Evolutionary conservation across 2,797 vertebrate species (phyloP).

Genomic region (Darevskia mixta): DNA sequence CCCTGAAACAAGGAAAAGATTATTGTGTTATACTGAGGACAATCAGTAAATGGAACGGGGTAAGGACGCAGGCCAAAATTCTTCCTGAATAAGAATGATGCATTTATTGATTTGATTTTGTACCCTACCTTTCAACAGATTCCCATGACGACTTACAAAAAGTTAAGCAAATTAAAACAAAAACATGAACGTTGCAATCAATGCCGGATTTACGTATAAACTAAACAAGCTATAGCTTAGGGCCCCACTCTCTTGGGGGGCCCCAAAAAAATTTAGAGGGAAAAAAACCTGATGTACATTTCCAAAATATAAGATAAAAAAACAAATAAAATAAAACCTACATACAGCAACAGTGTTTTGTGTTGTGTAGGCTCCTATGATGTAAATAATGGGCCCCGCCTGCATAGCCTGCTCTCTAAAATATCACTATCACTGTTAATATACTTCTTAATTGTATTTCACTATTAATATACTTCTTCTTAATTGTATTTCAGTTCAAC

Average conservation of each 20-base stretch:
- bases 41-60: conserved; percentile 90
- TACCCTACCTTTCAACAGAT: neutral
- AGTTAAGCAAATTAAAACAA: neutral
- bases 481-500: no score
- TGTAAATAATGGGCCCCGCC: no score
- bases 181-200: neutral
- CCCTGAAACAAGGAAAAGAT: conserved; percentile 84
- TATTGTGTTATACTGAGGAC: conserved; percentile 89
- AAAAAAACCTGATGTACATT: no score
- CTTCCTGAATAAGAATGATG: conserved; percentile 9
- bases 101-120: neutral
- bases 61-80: conserved; percentile 69
- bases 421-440: no score
- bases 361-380: no score
- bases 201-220: no score
- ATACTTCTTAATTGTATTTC: no score
- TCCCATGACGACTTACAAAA: neutral
- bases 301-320: no score
- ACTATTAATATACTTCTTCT: no score
- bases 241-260: neutral
- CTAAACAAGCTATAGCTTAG: neutral
- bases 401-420: no score
- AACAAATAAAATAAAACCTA: no score
- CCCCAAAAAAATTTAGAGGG: neutral
- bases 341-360: no score